A percentile compares a stretch with the other conserved stretches of the same genome.
phyloP scores from a whole-genome alignment of 1,140 invertebrate species.

The Latrodectus geometricus region DNA sequence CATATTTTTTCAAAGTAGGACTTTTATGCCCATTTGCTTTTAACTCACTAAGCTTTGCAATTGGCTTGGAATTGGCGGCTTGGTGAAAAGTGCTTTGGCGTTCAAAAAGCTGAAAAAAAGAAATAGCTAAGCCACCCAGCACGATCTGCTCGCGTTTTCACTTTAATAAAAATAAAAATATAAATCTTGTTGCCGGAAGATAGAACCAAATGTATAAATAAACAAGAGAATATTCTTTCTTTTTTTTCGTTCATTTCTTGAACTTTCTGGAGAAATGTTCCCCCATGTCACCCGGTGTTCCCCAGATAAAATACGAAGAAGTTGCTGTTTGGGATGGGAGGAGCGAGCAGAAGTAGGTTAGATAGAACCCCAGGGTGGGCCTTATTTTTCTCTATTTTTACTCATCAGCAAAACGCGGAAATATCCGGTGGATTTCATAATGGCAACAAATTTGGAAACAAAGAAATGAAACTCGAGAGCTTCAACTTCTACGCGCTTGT shows the following conservation, averaged over 20 bases:
- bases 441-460: constrained; percentile 24
- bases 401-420: constrained; percentile 1
- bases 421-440: constrained; percentile 24
- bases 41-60: not conserved
- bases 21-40: not conserved
- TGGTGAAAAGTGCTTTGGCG: not conserved
- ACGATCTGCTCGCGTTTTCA: not conserved
- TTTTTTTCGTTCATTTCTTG: not conserved
- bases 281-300: constrained; percentile 3
- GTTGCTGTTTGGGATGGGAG: not conserved
- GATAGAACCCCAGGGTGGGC: not conserved
- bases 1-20: no score
- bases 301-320: not conserved
- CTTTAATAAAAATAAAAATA: not conserved
- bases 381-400: constrained; percentile 12
- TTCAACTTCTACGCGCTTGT: no score
- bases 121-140: not conserved
- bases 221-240: not conserved
- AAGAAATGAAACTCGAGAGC: constrained; percentile 13
- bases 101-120: not conserved
- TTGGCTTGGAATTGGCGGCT: not conserved
- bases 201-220: constrained; percentile 9
- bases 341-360: constrained; percentile 11
- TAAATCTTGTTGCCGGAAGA: constrained; percentile 33
- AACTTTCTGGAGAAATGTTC: not conserved